These are phyloP conservation scores for Notodonta ziczac DNA, from an alignment of 2,888 invertebrate species.

Conservation along the genomic window DNA sequence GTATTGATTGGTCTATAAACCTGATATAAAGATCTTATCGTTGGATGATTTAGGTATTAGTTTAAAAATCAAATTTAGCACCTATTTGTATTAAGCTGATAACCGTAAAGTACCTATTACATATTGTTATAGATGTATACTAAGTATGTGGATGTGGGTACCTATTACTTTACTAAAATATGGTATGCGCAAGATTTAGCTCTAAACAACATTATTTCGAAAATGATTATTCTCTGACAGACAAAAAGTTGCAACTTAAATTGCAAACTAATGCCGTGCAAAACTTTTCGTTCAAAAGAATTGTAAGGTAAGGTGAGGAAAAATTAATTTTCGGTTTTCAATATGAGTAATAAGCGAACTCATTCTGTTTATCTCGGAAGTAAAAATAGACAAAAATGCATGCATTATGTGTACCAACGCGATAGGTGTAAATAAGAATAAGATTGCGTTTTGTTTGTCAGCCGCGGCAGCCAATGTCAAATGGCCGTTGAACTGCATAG, in stretches of 20 bases:
- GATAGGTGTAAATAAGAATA: slow-evolving; percentile 29
- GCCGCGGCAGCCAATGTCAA: slow-evolving; percentile 57
- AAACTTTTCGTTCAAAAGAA: neutral
- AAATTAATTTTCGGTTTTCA: neutral
- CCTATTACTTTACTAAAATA: too few species aligned
- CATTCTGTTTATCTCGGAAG: slow-evolving; percentile 17
- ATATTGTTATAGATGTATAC: too few species aligned
- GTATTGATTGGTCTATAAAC: too few species aligned
- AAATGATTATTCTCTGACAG: neutral
- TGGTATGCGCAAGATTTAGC: too few species aligned
- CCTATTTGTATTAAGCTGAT: neutral
- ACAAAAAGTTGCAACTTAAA: neutral
- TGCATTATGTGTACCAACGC: slow-evolving; percentile 13
- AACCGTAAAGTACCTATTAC: too few species aligned
- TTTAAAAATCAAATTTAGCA: neutral
- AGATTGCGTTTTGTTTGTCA: slow-evolving; percentile 30
- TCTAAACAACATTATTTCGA: neutral
- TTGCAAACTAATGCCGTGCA: neutral
- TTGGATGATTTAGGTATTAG: too few species aligned
- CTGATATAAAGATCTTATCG: too few species aligned
- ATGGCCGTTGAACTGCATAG: slow-evolving; percentile 52
- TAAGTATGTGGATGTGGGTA: too few species aligned
- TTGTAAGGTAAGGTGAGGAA: neutral
- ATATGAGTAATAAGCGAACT: neutral
- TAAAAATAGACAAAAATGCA: slow-evolving; percentile 15